A percentile compares a stretch with the other conserved stretches of the same genome.
Evolutionary conservation across 2,888 invertebrate genomes (phyloP).

Genomic region (Erynnis tages): DNA sequence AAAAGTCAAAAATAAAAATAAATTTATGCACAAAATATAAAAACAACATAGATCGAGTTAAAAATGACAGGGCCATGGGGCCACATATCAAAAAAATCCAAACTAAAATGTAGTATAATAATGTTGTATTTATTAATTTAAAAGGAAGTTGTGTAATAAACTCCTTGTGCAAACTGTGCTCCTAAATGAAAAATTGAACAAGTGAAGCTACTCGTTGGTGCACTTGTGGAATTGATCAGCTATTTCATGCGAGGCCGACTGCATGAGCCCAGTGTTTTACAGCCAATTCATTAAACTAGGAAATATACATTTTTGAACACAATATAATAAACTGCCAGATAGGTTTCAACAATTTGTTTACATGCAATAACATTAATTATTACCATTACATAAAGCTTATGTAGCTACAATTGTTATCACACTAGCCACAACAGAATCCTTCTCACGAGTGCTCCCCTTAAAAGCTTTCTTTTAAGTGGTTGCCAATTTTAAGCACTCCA

Average conservation of each 20-base stretch:
- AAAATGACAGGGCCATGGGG: background rate
- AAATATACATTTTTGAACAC: constrained; percentile 5
- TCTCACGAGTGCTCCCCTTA: background rate
- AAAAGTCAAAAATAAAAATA: background rate
- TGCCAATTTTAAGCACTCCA: background rate
- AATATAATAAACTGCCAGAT: constrained; percentile 6
- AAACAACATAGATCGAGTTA: background rate
- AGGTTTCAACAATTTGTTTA: constrained; percentile 17
- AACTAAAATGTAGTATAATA: background rate
- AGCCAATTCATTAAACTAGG: background rate
- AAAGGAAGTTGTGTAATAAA: background rate
- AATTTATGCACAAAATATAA: background rate
- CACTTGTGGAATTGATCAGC: background rate
- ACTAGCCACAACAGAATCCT: background rate
- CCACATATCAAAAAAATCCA: background rate
- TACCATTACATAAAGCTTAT: constrained; percentile 15
- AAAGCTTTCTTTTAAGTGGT: background rate
- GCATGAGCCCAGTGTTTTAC: background rate
- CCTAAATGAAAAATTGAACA: background rate
- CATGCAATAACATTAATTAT: constrained; percentile 11
- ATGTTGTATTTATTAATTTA: background rate
- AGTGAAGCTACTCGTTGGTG: background rate
- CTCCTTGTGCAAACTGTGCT: constrained; percentile 10
- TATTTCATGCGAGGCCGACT: background rate
- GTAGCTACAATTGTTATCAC: constrained; percentile 20